Evolutionary conservation across 2,797 vertebrate genomes (phyloP), one percentile per base, ranked within the genome.

Genomic region (Sparus aurata): DNA sequence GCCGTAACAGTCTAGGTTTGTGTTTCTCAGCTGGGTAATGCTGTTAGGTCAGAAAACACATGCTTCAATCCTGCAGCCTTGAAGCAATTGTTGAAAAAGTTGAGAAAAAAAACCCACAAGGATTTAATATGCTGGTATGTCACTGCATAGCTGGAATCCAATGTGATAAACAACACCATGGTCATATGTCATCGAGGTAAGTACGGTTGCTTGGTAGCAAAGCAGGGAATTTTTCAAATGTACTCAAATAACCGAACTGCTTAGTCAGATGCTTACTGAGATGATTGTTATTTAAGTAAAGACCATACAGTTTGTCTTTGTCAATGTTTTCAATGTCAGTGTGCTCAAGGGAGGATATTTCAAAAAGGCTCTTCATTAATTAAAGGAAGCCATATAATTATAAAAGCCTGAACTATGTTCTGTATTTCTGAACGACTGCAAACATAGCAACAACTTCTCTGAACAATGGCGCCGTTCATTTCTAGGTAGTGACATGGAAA

Each of bases 1-100:
- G 78, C 66, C 78, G 46, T 70, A 81, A 89, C 86, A 88, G 71
- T 71, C 53, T 49, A 25, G 38, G 72, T 81, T 87, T 86, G 82
- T 90, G 61, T 50, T 50, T 52, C 67, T 85, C 23, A 25, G 74
- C 67, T 84, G 41, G 34, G 64, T 82, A 67, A 87, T 75, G 75
- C 60, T 54, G 62, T 77, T 75, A 23, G 71, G 68, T 76, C 68
- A 85, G 59, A 82, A 61, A 46, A 16, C 62, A 74, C 60, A 66
- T 12, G 58, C 30, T 81, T 7, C 5, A 34, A 47, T 71, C 50
- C 49, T 69, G 23, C 30, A 58, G 73, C 41, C 67, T 77, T 68
- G 69, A 79, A 80, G 66, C n/a, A 68, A 22, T 25, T 47, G 23
- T 49, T 66, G 8, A 65, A 67, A 45, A 41, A 41, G 57, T 12